Evolutionary conservation across 2,113 vertebrate species (phyloP), one percentile per base, ranked within the genome.

Genomic region (Arothron firmamentum): DNA sequence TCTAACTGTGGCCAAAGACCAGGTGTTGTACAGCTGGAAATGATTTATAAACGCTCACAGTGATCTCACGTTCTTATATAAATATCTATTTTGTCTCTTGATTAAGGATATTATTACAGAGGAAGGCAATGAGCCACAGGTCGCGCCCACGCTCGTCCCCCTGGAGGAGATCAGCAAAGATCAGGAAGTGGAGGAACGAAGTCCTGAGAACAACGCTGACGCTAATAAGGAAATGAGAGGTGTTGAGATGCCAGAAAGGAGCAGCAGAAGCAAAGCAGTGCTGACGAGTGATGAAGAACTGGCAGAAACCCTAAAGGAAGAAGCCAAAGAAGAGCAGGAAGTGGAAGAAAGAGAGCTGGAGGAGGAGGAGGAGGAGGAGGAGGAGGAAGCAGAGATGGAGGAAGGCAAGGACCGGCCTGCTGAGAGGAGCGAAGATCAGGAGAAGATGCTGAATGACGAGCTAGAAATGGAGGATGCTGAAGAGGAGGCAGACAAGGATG

Each of bases 251-350:
- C 17, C 70, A 5, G 56, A 74, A 25, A 58, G 45, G 38, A 74
- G 56, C 3, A 66, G 72, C 16, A 74, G 77, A 63, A 71, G 65
- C 51, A 45, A 64, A 10, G 84, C 88, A 6, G 77, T 90, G 28
- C 75, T 91, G 42, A 21, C 90, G 60, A 91, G 87, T 43, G 83
- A 89, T 19, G 86, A 88, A 43, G 86, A 86, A 59, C 56, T 91
- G 52, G 70, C 68, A 1, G 70, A 80, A 16, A 82, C 91, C 34
- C 70, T 88, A 20, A 84, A 70, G 56, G 82, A 77, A 74, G 87
- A 72, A 49, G 38, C 23, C 68, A 8, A 71, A 20, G 77, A 70
- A 9, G 69, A 71, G 65, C 70, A 69, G 3, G 54, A 11, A 46
- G 52, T 57, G 3, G 54, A 61, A 38, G 42, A 48, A 16, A 20